Evolutionary conservation across 2,113 vertebrate species (phyloP), one percentile per base, ranked within the genome.

Genomic region (Seriola rivoliana): DNA sequence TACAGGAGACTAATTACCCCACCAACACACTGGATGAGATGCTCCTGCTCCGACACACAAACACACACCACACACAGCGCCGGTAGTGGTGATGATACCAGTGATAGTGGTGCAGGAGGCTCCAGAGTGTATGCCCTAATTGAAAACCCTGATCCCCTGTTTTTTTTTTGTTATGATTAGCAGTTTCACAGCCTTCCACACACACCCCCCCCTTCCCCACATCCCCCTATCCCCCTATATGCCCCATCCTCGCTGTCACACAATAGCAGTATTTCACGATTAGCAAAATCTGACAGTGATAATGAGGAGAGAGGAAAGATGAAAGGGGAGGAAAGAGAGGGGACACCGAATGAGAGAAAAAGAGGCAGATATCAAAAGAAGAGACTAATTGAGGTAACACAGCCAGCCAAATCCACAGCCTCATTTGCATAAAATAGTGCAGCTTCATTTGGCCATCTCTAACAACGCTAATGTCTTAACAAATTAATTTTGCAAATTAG

Each of bases 401-500:
- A 96, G 97, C 94, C 96, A 96, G 96, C 96, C 97, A 97, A 97
- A 97, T 97, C 80, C 68, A 59, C 95, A 95, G 95, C 95, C 93
- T 93, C 96, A 99, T 99, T 98, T 97, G 97, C 97, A 97, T 97
- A 96, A 97, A 97, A 95, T 96, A 95, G 96, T 95, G 96, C 94
- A 94, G 96, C 97, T 98, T 97, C 96, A 96, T 96, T 97, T 97
- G 95, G 97, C 96, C 97, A 96, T 97, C 96, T 97, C 97, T 97
- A 96, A 97, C 96, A 93, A 96, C 96, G 96, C 96, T 99, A 99
- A 99, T 98, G 97, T 98, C 96, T 97, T 96, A 95, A 97, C 96
- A 97, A 99, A 98, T 99, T 99, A 98, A 99, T 99, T 99, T 98
- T 95, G 96, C 95, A 96, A 99, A 99, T 98, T 97, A 98, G 96